These are phyloP conservation scores for Cyanoderma ruficeps DNA, from an alignment of 2,113 vertebrate genomes.

Conservation along the genomic window DNA sequence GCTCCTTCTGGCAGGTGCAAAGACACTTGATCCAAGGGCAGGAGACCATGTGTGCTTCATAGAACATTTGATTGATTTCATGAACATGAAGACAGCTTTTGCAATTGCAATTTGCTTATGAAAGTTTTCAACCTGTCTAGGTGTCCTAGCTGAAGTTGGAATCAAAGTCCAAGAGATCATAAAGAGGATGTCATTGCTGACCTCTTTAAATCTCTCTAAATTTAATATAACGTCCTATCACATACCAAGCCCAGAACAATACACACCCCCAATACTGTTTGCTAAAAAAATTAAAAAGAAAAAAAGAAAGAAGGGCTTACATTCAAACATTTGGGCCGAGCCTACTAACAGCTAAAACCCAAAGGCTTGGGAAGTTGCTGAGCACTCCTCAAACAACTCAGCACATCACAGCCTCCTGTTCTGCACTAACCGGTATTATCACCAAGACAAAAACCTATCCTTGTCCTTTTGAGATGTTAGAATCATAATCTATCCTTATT, in stretches of 20 bases:
- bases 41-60: fast-evolving
- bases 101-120: not conserved
- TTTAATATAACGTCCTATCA: not conserved
- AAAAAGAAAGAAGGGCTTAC: not conserved
- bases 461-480: not conserved
- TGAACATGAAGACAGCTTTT: not conserved
- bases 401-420: not conserved
- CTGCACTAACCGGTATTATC: not conserved
- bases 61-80: not conserved
- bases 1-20: not conserved
- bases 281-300: not conserved
- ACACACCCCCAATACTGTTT: not conserved
- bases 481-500: not conserved
- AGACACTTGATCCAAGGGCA: not conserved
- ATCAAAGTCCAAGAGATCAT: not conserved
- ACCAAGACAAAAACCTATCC: not conserved
- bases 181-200: not conserved
- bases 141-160: not conserved
- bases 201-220: not conserved
- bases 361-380: not conserved
- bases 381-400: not conserved
- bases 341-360: not conserved
- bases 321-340: not conserved
- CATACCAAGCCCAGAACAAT: not conserved
- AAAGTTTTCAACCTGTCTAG: not conserved